Percentiles rank a stretch among this genome's conserved stretches.
Conservation (phyloP, 1,140 invertebrate genomes). For the Nebria ingens region DNA sequence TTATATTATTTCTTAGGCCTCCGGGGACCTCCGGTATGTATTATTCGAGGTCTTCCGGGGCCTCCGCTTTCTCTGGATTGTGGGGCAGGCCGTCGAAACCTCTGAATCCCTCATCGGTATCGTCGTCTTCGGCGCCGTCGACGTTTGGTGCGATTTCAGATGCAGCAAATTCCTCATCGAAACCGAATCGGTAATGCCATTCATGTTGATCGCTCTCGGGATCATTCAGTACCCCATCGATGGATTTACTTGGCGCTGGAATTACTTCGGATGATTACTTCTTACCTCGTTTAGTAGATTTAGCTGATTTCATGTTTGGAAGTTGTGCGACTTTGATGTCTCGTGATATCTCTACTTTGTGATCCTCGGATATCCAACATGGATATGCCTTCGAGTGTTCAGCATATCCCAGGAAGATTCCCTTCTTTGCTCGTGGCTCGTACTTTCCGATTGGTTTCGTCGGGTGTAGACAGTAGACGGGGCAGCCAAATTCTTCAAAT, state of each 20-base stretch:
- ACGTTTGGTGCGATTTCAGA: too few relatives aligned
- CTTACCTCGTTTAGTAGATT: neutral
- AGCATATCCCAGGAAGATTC: too few relatives aligned
- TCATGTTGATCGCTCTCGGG: neutral
- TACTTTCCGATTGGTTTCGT: constrained; percentile 29
- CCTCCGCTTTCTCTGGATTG: neutral
- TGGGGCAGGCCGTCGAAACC: too few relatives aligned
- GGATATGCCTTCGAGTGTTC: too few relatives aligned
- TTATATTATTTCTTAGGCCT: neutral
- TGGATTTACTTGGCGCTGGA: neutral
- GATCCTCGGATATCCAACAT: too few relatives aligned
- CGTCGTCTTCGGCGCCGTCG: too few relatives aligned
- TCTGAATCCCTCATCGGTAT: too few relatives aligned
- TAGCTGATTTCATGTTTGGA: neutral
- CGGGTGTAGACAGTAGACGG: constrained; percentile 19
- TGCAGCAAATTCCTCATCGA: too few relatives aligned
- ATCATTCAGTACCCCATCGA: neutral
- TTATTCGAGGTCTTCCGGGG: constrained; percentile 12
- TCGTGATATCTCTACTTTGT: too few relatives aligned
- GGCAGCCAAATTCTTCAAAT: constrained; percentile 27
- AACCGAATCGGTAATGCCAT: neutral
- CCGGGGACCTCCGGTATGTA: neutral
- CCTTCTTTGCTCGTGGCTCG: too few relatives aligned
- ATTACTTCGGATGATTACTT: neutral
- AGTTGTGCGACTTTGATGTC: constrained; percentile 28